Conservation (phyloP, 2,888 invertebrate genomes). For the Xanthia icteritia region DNA sequence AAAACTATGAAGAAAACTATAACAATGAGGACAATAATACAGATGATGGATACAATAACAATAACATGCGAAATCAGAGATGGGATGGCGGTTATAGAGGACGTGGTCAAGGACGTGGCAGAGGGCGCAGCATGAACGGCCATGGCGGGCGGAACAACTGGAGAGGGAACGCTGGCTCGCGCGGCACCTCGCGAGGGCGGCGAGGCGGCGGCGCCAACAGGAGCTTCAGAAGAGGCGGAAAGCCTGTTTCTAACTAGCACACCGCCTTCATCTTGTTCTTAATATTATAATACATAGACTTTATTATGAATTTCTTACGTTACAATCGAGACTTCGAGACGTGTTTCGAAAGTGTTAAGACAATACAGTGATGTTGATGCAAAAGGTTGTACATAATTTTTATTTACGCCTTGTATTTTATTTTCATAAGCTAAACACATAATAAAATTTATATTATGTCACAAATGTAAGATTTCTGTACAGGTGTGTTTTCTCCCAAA, state of each 20-base stretch:
- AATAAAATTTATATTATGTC: conserved; percentile 85
- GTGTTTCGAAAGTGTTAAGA: conserved; percentile 83
- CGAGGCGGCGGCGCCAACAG: conserved; percentile 81
- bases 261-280: conserved; percentile 37
- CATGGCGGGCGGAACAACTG: conserved; percentile 83
- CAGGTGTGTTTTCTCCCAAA: conserved; percentile 75
- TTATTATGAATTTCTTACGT: conserved; percentile 74
- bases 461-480: conserved; percentile 76
- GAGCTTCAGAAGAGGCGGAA: conserved; percentile 85
- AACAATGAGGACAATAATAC: conserved; percentile 80
- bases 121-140: conserved; percentile 84
- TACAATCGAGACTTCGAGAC: conserved; percentile 74
- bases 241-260: conserved; percentile 81
- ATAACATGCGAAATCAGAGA: conserved; percentile 76
- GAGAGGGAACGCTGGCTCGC: conserved; percentile 75
- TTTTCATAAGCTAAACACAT: conserved; percentile 83
- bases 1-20: conserved; percentile 69
- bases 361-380: conserved; percentile 80
- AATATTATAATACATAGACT: conserved; percentile 73
- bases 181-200: conserved; percentile 78
- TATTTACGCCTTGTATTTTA: conserved; percentile 86
- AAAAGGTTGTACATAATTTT: conserved; percentile 88
- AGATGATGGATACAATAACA: conserved; percentile 76
- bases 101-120: conserved; percentile 78
- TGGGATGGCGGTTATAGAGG: conserved; percentile 83